These are phyloP conservation scores for Maccullochella peelii DNA, from an alignment of 2,113 vertebrate species.

Conservation along the genomic window DNA sequence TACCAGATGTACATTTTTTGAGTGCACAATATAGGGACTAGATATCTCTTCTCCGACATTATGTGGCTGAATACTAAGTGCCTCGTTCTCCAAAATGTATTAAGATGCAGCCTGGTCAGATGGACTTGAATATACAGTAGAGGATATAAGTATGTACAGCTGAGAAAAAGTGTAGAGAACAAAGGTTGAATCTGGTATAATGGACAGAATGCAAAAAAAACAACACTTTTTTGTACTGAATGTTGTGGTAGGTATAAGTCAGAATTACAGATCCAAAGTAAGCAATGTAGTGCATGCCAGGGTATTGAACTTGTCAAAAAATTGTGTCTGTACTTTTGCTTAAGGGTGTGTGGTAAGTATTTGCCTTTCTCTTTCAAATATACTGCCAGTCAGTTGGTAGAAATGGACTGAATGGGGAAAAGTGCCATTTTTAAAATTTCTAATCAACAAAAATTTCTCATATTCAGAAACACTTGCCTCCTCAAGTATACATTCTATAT, in stretches of 20 bases:
- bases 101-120: slow-evolving; percentile 61
- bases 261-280: slow-evolving; percentile 69
- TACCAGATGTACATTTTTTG: slow-evolving; percentile 67
- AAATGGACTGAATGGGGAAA: slow-evolving; percentile 55
- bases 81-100: slow-evolving; percentile 84
- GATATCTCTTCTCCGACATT: slow-evolving; percentile 79
- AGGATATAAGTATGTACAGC: slow-evolving; percentile 33
- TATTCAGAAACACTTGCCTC: slow-evolving; percentile 44
- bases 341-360: slow-evolving; percentile 66
- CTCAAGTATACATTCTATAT: slow-evolving; percentile 27
- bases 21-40: slow-evolving; percentile 78
- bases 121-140: slow-evolving; percentile 27
- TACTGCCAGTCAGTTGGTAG: slow-evolving; percentile 67
- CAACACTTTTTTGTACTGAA: slow-evolving; percentile 43
- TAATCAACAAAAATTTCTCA: slow-evolving; percentile 14
- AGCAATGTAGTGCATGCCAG: slow-evolving; percentile 75
- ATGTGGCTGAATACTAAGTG: slow-evolving; percentile 93
- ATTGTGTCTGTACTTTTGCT: slow-evolving; percentile 71
- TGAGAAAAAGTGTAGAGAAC: slow-evolving; percentile 42
- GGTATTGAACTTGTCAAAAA: slow-evolving; percentile 68
- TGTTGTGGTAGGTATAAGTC: slow-evolving; percentile 56
- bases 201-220: slow-evolving; percentile 67
- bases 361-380: slow-evolving; percentile 80
- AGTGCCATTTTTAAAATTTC: slow-evolving; percentile 71
- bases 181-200: slow-evolving; percentile 50